Evolutionary conservation across 1,140 invertebrate species (phyloP), one percentile per base, ranked within the genome.

Genomic region (Eubasilissa regina): DNA sequence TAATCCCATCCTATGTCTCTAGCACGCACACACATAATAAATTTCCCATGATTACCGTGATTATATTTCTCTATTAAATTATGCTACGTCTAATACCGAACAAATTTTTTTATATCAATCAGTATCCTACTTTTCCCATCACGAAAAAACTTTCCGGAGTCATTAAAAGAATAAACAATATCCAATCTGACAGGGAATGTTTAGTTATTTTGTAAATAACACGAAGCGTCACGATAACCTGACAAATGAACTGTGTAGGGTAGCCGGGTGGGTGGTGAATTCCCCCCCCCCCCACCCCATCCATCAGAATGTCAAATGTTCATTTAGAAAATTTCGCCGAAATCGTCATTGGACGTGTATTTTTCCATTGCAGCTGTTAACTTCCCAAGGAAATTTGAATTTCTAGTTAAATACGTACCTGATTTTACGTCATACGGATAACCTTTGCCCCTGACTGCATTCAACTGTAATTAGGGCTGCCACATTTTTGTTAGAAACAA

Each of bases 381-480:
- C 1, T 73, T 73, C 68, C 68, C 68, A 73, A 4, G 48, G 68
- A 60, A 73, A 53, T 73, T 53, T 73, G 68, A 73, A 73, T 73
- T 21, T 25, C 21, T 73, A 53, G 68, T 35, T 73, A 73, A 73
- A 73, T 73, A 55, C 68, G 11, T 73, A 12, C 47, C 68, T 25
- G 68, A 73, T 51, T 55, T 73, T 55, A 73, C 53, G 68, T 73
- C 68, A 73, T 73, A 73, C 68, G 53, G 53, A 73, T 55, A 55
- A 51, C 15, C 47, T 25, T 73, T 19, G 19, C 19, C 68, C 48
- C 15, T 19, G 68, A 10, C 47, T 55, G 68, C 25, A 73, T 73
- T 55, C 17, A 73, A 73, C 21, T 15, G 19, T 35, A 53, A 35
- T 73, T 53, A 73, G 68, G 68, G 68, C 12, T 73, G 47, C 43